Conservation (phyloP, 2,888 invertebrate genomes). For the Tuberolachnus salignus region DNA sequence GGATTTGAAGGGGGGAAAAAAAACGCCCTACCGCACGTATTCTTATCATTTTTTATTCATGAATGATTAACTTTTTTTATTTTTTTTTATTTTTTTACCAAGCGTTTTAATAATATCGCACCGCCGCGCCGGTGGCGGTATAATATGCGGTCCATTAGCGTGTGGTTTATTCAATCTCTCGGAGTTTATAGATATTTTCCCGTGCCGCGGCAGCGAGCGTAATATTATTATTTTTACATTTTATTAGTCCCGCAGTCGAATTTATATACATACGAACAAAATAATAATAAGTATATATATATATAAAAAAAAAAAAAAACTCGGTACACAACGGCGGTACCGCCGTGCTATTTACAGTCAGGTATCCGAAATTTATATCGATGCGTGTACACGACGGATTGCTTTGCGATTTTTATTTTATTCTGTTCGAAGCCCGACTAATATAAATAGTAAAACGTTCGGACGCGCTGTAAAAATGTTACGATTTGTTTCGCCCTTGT, state of each 20-base stretch:
- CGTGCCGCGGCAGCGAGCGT: not conserved
- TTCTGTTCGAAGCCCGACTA: too few relatives aligned
- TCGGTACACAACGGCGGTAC: too few relatives aligned
- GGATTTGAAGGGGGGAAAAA: not conserved
- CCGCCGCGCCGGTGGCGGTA: too few relatives aligned
- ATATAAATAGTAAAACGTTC: too few relatives aligned
- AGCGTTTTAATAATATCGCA: conserved; percentile 25
- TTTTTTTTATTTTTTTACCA: not conserved
- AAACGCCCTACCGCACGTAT: not conserved
- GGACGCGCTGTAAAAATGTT: too few relatives aligned
- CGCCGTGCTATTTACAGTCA: too few relatives aligned
- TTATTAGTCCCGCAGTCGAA: not conserved
- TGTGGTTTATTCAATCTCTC: not conserved
- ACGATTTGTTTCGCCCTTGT: too few relatives aligned
- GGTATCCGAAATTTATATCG: too few relatives aligned
- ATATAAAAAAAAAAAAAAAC: too few relatives aligned
- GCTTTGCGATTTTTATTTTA: too few relatives aligned
- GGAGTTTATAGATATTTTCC: not conserved
- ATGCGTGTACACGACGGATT: too few relatives aligned
- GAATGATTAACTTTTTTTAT: conserved; percentile 26
- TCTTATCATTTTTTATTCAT: conserved; percentile 42
- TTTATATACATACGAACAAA: not conserved
- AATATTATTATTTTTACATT: not conserved
- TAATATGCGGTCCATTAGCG: not conserved
- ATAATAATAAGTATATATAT: too few relatives aligned